Base-by-base conservation (phyloP, 2,797 vertebrate genomes). In the Sebastes baramenuke region DNA sequence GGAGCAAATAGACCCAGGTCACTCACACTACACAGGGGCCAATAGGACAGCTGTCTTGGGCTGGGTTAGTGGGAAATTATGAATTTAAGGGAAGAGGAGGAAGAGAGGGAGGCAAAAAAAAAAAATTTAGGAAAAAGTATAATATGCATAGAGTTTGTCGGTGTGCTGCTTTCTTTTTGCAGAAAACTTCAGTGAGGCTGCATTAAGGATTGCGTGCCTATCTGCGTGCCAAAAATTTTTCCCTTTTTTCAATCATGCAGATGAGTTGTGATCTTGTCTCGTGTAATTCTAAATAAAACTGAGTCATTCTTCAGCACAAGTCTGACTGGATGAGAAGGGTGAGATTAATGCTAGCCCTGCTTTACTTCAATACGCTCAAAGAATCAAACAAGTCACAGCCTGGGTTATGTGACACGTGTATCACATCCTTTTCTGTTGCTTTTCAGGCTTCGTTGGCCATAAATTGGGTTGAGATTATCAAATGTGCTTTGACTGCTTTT, bases 1-100 rank as follows among this genome's bases (percentile, higher is more conserved):
- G 81, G 72, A 84, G 84, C 90, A 81, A 85, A 87, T 34, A 60
- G 55, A 82, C 64, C 84, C 66, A 42, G 72, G 77, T 65, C 77
- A 71, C 71, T 87, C 65, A 7, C 62, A 52, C 73, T 27, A 25
- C 67, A 59, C 59, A 5, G 6, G 29, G 56, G 72, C 86, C 85
- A 65, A 68, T 58, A 2, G 55, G 79, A 87, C 88, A 91, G 78
- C 88, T 91, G 91, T 75, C 58, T 42, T 14, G 59, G 85, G 80
- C 67, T 68, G 69, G 70, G 77, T 67, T 62, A 18, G 22, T 55
- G 80, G 62, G 68, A 80, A 82, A 86, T 82, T 60, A 81, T 78
- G 67, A 69, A 66, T 86, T 79, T 72, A 36, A 70, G 34, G 10
- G 38, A 46, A 30, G n/a, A 66, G 61, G 24, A 46, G 18, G 46